A percentile compares a stretch with the other conserved stretches of the same genome.
Evolutionary conservation across 2,888 invertebrate species (phyloP).

Genomic region (Eumacrocentrus americanus): DNA sequence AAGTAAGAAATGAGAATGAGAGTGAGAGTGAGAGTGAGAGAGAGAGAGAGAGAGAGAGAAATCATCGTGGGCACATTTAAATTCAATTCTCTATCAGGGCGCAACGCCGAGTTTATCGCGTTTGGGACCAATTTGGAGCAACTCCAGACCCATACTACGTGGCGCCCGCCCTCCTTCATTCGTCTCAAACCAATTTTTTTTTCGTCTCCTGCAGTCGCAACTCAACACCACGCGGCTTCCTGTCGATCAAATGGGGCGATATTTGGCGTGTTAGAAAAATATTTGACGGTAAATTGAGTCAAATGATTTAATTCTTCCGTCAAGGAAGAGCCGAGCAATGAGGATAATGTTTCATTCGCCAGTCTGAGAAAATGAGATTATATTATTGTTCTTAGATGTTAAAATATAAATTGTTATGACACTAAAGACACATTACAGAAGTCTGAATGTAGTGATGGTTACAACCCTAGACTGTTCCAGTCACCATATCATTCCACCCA

Average conservation of each 20-base stretch:
- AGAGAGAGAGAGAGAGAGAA: slow-evolving; percentile 18
- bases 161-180: slow-evolving; percentile 10
- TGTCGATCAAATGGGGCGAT: neutral
- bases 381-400: no score
- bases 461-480: no score
- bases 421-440: no score
- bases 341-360: slow-evolving; percentile 46
- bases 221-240: slow-evolving; percentile 25
- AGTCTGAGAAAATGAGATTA: no score
- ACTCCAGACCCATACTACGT: slow-evolving; percentile 25
- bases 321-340: slow-evolving; percentile 32
- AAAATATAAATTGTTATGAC: no score
- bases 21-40: slow-evolving; percentile 25
- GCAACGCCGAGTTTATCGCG: slow-evolving; percentile 47
- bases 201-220: slow-evolving; percentile 5
- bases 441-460: no score
- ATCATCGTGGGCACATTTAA: slow-evolving; percentile 46
- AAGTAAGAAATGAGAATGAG: slow-evolving; percentile 1
- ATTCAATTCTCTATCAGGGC: slow-evolving; percentile 51
- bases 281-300: slow-evolving; percentile 9
- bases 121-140: slow-evolving; percentile 53
- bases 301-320: slow-evolving; percentile 4
- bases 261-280: slow-evolving; percentile 1
- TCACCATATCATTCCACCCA: no score
- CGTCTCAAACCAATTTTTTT: slow-evolving; percentile 4